A percentile compares a stretch with the other conserved stretches of the same genome.
Evolutionary conservation across 2,797 vertebrate genomes (phyloP).

Genomic region (Enteromius trimaculatus): DNA sequence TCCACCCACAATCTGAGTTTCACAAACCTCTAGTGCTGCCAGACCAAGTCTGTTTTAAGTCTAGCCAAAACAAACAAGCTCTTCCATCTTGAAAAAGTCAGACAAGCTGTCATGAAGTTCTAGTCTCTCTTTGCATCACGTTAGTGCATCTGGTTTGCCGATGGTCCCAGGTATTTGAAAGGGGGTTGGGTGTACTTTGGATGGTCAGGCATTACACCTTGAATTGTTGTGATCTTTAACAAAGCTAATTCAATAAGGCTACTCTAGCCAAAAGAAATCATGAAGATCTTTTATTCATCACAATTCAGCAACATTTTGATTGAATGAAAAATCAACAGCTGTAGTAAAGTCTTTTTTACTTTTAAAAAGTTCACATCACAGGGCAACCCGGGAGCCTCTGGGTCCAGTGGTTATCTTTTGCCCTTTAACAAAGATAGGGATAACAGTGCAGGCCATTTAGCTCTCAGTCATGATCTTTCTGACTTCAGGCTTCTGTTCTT

Average conservation of each 20-base stretch:
- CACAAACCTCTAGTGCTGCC: constrained; percentile 58
- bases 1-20: constrained; percentile 62
- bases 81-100: constrained; percentile 61
- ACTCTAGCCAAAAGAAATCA: neutral
- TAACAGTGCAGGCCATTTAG: constrained; percentile 75
- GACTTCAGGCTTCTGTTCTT: constrained; percentile 71
- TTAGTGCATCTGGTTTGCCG: constrained; percentile 65
- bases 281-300: neutral
- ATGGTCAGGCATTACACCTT: constrained; percentile 47
- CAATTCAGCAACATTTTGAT: neutral
- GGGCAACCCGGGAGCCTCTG: constrained; percentile 55
- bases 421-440: constrained; percentile 77
- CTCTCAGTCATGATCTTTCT: constrained; percentile 67
- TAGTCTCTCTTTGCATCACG: constrained; percentile 57
- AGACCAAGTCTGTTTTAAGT: constrained; percentile 63
- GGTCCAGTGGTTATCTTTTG: constrained; percentile 76
- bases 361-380: constrained; percentile 2
- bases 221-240: neutral
- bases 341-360: neutral
- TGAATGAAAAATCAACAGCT: neutral
- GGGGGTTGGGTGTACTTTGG: neutral
- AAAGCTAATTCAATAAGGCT: neutral
- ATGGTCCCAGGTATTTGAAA: constrained; percentile 9
- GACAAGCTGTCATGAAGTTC: constrained; percentile 67
- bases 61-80: constrained; percentile 76